Conservation (phyloP, 2,113 vertebrate genomes). For the Chunga burmeisteri region DNA sequence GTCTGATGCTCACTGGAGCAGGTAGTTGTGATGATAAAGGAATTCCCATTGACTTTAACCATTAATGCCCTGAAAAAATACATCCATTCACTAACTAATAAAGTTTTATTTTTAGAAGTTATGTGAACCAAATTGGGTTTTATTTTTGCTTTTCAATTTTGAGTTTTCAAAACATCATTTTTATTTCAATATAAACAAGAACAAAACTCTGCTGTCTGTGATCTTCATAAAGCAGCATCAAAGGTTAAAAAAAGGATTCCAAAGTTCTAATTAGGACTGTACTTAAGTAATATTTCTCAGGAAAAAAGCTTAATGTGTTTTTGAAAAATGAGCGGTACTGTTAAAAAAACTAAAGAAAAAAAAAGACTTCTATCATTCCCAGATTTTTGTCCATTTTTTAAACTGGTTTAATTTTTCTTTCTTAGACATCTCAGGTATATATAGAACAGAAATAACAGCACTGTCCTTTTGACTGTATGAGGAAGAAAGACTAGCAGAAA, state of each 20-base stretch:
- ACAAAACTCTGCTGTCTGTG: neutral
- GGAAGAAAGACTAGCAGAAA: neutral
- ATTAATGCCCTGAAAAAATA: neutral
- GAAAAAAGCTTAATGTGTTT: neutral
- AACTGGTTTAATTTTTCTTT: neutral
- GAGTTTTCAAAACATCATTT: neutral
- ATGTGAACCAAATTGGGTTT: neutral
- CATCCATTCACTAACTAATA: neutral
- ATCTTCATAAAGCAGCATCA: neutral
- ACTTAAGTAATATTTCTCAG: neutral
- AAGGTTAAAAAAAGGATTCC: neutral
- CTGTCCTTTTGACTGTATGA: neutral
- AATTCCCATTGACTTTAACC: neutral
- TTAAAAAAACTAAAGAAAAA: neutral
- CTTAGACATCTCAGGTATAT: neutral
- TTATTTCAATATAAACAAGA: neutral
- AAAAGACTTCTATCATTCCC: neutral
- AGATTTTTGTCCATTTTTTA: fast-evolving
- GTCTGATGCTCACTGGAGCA: neutral
- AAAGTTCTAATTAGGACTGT: neutral
- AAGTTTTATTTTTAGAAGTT: neutral
- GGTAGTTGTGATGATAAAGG: neutral
- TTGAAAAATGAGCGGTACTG: neutral
- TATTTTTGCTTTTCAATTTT: neutral
- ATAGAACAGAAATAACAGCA: neutral